These are phyloP conservation scores for Enoplolaimus lenunculus DNA, from an alignment of 2,888 invertebrate species.

Conservation along the genomic window DNA sequence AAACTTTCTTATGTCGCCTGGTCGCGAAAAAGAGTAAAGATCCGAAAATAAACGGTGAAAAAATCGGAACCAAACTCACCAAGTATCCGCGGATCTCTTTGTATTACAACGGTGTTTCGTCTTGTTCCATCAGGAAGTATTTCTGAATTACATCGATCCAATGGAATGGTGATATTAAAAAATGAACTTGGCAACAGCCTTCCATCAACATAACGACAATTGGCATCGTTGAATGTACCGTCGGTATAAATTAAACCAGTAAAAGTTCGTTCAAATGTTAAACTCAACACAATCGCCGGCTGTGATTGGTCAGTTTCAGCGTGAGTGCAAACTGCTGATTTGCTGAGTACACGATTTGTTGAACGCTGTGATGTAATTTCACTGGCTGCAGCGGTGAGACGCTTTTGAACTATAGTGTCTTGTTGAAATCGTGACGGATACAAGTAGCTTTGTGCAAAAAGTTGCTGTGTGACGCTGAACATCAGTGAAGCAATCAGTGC, in stretches of 20 bases:
- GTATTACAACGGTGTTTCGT: conserved; percentile 23
- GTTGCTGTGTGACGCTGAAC: too few relatives aligned
- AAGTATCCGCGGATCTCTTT: conserved; percentile 18
- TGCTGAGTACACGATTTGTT: conserved; percentile 1
- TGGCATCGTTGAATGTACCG: conserved; percentile 2
- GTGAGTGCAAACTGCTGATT: conserved; percentile 15
- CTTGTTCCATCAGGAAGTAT: neutral
- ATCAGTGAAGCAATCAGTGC: too few relatives aligned
- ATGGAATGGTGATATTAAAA: conserved; percentile 18
- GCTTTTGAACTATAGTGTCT: too few relatives aligned
- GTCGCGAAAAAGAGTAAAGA: too few relatives aligned
- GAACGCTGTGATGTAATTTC: too few relatives aligned
- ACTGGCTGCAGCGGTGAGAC: too few relatives aligned
- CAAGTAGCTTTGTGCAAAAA: too few relatives aligned
- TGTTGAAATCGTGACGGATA: too few relatives aligned
- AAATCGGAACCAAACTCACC: too few relatives aligned
- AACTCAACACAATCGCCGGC: conserved; percentile 4
- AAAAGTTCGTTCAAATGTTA: conserved; percentile 10
- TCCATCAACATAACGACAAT: conserved; percentile 17
- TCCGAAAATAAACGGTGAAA: too few relatives aligned
- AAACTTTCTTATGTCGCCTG: too few relatives aligned
- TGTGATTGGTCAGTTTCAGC: neutral
- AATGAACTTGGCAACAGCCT: neutral
- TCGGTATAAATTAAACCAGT: conserved; percentile 18
- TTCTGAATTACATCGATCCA: conserved; percentile 17